Evolutionary conservation across 1,140 invertebrate species (phyloP), one percentile per base, ranked within the genome.

Genomic region (Ceratina japonica): DNA sequence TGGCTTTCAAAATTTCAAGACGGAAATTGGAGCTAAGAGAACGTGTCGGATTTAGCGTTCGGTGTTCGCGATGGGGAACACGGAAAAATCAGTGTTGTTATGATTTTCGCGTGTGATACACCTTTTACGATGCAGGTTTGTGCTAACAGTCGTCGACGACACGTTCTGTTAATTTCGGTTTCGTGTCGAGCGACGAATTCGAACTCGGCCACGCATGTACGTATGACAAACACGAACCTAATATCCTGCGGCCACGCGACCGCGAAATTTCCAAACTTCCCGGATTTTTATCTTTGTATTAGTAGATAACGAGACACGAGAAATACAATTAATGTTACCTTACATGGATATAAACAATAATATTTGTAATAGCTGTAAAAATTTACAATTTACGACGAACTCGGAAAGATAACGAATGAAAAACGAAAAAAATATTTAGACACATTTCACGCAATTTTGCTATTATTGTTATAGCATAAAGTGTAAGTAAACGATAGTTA

Each of bases 201-300:
- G 52, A 83, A 64, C 24, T 78, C 15, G 20, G 63, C 63, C 37
- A 44, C 70, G 66, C 71, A 80, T 79, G 52, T 63, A 66, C 75
- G 75, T 69, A 79, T 73, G 0, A 71, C 54, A 54, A 56, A 83
- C 59, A 71, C 72, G 77, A 77, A 78, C 37, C 0, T 65, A 54
- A 84, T 71, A 84, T 56, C 62, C 62, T 69, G 73, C 54, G 59
- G 78, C 37, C 37, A 44, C 64, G 56, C 31, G 72, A 27, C 75
- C 79, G 79, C 49, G 37, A 71, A 76, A 81, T 84, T 56, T 77
- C 77, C 66, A 89, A 44, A 88, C 82, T 89, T 87, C 76, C 85
- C 84, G 88, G 82, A 88, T 90, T 90, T 90, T 89, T 88, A 89
- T 88, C 83, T 87, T 90, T 90, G 74, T 88, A 90, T 88, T 87